These are phyloP conservation scores for Sycophila texana DNA, from an alignment of 2,888 invertebrate genomes.

Conservation along the genomic window DNA sequence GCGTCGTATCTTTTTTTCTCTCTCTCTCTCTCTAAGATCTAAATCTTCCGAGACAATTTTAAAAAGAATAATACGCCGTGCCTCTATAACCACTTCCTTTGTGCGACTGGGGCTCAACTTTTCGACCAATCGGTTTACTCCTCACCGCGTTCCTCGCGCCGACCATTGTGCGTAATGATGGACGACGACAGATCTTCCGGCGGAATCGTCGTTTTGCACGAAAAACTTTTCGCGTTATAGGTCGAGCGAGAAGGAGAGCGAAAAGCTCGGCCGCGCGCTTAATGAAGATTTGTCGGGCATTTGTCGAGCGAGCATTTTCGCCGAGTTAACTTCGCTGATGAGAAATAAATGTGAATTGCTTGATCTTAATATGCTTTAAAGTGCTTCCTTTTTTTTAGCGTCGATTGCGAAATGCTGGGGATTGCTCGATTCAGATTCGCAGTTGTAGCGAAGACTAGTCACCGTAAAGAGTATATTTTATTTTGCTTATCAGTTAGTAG, in stretches of 20 bases:
- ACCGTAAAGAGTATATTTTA: too few relatives aligned
- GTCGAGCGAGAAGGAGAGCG: conserved; percentile 1
- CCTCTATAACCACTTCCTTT: not conserved
- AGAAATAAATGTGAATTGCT: conserved; percentile 53
- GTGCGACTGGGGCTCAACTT: conserved; percentile 7
- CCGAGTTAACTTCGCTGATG: conserved; percentile 45
- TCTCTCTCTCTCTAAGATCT: not conserved
- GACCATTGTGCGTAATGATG: conserved; percentile 51
- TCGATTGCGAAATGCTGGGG: too few relatives aligned
- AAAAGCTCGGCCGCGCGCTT: not conserved
- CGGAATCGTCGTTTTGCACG: conserved; percentile 8
- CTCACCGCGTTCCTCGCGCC: not conserved
- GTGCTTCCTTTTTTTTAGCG: too few relatives aligned
- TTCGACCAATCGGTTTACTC: conserved; percentile 26
- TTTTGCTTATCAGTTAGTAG: too few relatives aligned
- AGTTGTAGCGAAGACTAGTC: too few relatives aligned
- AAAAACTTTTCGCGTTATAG: conserved; percentile 22
- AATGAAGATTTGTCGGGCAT: conserved; percentile 40
- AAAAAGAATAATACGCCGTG: conserved; percentile 16
- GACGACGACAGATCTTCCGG: conserved; percentile 31
- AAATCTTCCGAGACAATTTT: conserved; percentile 1
- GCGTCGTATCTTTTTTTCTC: not conserved
- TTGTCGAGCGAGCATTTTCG: conserved; percentile 7
- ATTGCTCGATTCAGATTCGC: too few relatives aligned
- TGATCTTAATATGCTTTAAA: conserved; percentile 11